A percentile compares a stretch with the other conserved stretches of the same genome.
These are phyloP conservation scores for Eolophus roseicapilla DNA, from an alignment of 2,113 vertebrate genomes.

Conservation along the genomic window DNA sequence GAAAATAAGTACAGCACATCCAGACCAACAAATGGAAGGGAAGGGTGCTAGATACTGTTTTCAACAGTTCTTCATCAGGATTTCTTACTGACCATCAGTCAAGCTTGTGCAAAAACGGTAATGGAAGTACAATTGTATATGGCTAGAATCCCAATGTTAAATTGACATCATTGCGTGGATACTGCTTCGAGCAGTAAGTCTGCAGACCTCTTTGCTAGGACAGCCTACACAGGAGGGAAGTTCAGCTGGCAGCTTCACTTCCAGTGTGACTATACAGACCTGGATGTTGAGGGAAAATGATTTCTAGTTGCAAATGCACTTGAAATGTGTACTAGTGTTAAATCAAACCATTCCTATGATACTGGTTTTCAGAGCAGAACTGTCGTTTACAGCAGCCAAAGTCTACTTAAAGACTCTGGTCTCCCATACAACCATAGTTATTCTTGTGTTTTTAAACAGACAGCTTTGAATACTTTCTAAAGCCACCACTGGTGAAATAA, in stretches of 20 bases:
- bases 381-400: background rate
- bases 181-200: background rate
- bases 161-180: background rate
- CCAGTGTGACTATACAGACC: background rate
- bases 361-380: background rate
- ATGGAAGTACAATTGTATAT: background rate
- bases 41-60: background rate
- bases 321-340: background rate
- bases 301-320: background rate
- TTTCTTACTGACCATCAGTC: background rate
- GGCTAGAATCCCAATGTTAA: background rate
- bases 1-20: background rate
- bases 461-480: background rate
- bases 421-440: background rate
- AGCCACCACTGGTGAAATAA: background rate
- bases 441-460: background rate
- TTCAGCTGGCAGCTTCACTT: background rate
- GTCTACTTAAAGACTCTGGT: background rate
- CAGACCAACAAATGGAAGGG: background rate
- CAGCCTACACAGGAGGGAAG: background rate
- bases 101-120: background rate
- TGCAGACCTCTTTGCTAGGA: background rate
- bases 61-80: background rate
- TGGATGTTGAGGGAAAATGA: background rate
- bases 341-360: background rate